These are phyloP conservation scores for Tribolium madens DNA, from an alignment of 1,140 invertebrate species.

Conservation along the genomic window DNA sequence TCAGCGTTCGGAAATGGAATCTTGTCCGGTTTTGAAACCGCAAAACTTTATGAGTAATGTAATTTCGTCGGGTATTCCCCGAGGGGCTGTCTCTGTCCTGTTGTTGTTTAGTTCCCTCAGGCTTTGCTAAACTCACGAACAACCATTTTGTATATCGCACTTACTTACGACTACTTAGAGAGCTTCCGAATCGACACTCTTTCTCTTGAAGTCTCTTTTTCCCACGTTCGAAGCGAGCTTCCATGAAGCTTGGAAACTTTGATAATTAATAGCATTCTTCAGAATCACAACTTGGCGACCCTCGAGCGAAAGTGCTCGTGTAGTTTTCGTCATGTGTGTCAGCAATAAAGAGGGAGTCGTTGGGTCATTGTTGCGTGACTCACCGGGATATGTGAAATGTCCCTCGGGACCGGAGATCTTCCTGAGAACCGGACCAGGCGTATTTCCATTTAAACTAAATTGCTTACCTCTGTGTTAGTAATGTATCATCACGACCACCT, in stretches of 20 bases:
- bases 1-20: not conserved
- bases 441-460: constrained; percentile 33
- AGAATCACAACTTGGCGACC: not conserved
- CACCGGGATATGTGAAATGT: constrained; percentile 18
- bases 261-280: constrained; percentile 12
- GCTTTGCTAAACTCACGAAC: not conserved
- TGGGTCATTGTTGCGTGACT: constrained; percentile 25
- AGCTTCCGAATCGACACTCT: constrained; percentile 27
- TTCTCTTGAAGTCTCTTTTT: not conserved
- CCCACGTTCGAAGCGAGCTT: not conserved
- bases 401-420: constrained; percentile 17
- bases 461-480: constrained; percentile 25
- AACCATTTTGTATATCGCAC: constrained; percentile 21
- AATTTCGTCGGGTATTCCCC: not conserved
- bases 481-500: constrained; percentile 32
- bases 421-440: constrained; percentile 27
- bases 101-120: not conserved
- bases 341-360: not conserved
- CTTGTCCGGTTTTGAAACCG: not conserved
- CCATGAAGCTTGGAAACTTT: not conserved
- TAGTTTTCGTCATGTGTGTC: constrained; percentile 3
- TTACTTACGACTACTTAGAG: constrained; percentile 27
- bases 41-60: not conserved
- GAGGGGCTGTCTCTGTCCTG: not conserved
- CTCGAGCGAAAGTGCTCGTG: not conserved